Evolutionary conservation across 2,113 vertebrate genomes (phyloP).

Genomic region (Abramis brama): DNA sequence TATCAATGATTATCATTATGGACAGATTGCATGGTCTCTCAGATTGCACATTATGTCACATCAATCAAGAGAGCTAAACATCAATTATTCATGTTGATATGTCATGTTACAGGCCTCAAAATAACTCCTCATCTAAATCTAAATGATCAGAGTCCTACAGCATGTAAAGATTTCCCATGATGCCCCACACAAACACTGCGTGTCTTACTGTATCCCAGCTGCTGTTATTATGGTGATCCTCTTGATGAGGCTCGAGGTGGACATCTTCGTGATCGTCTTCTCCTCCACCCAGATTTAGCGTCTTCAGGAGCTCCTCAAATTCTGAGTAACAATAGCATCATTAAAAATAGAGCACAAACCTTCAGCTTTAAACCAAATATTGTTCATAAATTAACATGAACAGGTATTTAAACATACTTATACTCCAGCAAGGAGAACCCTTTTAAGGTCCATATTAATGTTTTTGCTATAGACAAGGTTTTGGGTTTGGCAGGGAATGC

Average conservation of each 20-base stretch:
- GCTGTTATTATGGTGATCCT: conserved; percentile 52
- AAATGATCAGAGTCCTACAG: not conserved
- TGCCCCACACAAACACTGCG: not conserved
- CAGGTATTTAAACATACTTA: not conserved
- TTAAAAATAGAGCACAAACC: not conserved
- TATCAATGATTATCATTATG: conserved; percentile 26
- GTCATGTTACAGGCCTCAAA: conserved; percentile 6
- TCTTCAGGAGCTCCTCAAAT: conserved; percentile 66
- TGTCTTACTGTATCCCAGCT: conserved; percentile 69
- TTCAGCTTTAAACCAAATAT: not conserved
- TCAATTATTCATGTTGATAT: conserved; percentile 8
- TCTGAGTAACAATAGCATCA: conserved; percentile 53
- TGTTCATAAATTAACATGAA: not conserved
- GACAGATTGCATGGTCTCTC: conserved; percentile 6
- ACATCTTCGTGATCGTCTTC: conserved; percentile 2
- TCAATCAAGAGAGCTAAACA: conserved; percentile 22
- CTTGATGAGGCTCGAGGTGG: conserved; percentile 18
- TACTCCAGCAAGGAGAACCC: not conserved
- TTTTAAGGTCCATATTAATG: not conserved
- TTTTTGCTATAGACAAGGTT: not conserved
- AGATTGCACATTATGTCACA: conserved; percentile 10
- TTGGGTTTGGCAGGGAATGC: not conserved
- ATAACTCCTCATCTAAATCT: not conserved
- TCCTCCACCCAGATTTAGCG: conserved; percentile 63
- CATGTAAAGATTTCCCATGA: conserved; percentile 29